Conservation (phyloP, 2,113 vertebrate species). For the Eulemur rufifrons region DNA sequence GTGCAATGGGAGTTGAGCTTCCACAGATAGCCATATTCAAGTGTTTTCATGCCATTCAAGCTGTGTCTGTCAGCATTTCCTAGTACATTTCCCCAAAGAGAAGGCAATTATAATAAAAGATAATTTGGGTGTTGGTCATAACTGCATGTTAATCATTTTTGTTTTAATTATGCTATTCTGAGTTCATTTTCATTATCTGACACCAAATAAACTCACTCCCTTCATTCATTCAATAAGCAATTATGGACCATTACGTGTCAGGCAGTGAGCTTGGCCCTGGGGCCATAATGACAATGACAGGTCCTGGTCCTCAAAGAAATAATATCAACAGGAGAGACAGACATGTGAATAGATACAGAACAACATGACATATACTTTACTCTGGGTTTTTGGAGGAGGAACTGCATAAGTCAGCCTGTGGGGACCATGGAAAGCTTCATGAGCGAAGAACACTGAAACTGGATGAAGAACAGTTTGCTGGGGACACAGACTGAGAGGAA, state of each 20-base stretch:
- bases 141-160: not conserved
- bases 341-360: not conserved
- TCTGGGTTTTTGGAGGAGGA: not conserved
- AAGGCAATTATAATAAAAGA: not conserved
- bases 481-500: not conserved
- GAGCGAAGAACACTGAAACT: not conserved
- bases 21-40: not conserved
- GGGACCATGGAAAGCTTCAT: not conserved
- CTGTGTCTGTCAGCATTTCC: not conserved
- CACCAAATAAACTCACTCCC: not conserved
- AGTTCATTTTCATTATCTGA: not conserved
- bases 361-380: not conserved
- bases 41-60: not conserved
- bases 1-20: not conserved
- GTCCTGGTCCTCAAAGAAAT: not conserved
- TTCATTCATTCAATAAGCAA: not conserved
- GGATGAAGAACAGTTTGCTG: not conserved
- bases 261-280: not conserved
- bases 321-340: not conserved
- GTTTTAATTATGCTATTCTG: conserved; percentile 4
- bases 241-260: not conserved
- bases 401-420: not conserved
- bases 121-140: not conserved
- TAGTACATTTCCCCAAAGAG: not conserved
- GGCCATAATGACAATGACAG: not conserved